A percentile compares a stretch with the other conserved stretches of the same genome.
Evolutionary conservation across 1,140 invertebrate species (phyloP).

Genomic region (Halictus rubicundus): DNA sequence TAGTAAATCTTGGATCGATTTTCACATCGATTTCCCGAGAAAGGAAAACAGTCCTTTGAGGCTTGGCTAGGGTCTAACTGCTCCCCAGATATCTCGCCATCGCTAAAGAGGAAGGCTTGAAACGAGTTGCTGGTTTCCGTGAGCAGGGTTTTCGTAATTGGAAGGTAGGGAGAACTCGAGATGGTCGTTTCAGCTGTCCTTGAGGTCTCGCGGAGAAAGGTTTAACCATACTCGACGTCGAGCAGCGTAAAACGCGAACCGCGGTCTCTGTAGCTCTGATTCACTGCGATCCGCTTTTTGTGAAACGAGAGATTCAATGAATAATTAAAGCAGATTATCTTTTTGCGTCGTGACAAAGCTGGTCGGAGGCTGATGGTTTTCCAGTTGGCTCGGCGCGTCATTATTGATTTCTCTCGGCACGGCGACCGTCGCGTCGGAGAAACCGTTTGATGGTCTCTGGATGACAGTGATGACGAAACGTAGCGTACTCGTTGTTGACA

Average conservation of each 20-base stretch:
- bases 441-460: neutral
- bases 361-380: neutral
- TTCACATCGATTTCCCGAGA: no score
- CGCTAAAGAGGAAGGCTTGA: no score
- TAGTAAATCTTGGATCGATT: no score
- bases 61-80: no score
- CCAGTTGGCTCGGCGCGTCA: neutral
- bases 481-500: neutral
- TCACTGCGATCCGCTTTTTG: no score
- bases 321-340: no score
- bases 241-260: no score
- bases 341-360: no score
- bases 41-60: no score
- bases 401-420: neutral
- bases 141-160: neutral
- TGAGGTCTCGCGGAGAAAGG: slow-evolving; percentile 1
- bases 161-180: neutral
- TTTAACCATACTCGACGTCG: neutral
- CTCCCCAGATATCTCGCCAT: no score
- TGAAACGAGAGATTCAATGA: no score
- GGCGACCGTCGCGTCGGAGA: neutral
- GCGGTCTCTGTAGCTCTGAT: no score
- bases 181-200: slow-evolving; percentile 10
- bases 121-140: neutral
- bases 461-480: neutral